Evolutionary conservation across 2,797 vertebrate species (phyloP).

Genomic region (Capromys pilorides): DNA sequence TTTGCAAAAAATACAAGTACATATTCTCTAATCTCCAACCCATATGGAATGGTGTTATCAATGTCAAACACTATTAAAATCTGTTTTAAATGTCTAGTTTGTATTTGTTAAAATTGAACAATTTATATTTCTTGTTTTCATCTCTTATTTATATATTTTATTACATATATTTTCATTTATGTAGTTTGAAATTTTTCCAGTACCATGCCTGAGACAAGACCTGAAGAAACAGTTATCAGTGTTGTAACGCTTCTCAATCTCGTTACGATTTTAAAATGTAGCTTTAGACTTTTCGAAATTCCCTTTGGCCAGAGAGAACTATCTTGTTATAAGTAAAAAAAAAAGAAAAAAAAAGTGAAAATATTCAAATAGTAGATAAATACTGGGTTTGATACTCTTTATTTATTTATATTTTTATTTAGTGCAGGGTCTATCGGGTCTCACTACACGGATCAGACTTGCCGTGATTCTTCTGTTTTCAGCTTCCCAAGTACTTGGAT

Average conservation of each 20-base stretch:
- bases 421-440: no score
- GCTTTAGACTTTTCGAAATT: not conserved
- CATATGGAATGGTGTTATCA: not conserved
- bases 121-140: conserved; percentile 1
- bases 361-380: not conserved
- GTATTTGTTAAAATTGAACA: not conserved
- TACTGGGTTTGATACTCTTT: not conserved
- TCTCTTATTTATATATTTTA: not conserved
- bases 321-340: not conserved
- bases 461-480: no score
- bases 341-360: not conserved
- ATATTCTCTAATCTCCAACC: conserved; percentile 57
- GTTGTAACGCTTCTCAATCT: conserved; percentile 46
- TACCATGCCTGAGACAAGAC: conserved; percentile 38
- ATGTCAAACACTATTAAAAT: conserved; percentile 38
- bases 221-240: conserved; percentile 8
- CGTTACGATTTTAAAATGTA: not conserved
- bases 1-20: conserved; percentile 67
- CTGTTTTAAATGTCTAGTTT: not conserved
- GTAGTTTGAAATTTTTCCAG: conserved; percentile 48
- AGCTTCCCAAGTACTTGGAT: no score
- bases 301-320: not conserved
- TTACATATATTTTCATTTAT: not conserved
- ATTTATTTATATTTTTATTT: no score
- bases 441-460: no score